Base-by-base conservation (phyloP, 2,888 invertebrate species). In the Furcula furcula region DNA sequence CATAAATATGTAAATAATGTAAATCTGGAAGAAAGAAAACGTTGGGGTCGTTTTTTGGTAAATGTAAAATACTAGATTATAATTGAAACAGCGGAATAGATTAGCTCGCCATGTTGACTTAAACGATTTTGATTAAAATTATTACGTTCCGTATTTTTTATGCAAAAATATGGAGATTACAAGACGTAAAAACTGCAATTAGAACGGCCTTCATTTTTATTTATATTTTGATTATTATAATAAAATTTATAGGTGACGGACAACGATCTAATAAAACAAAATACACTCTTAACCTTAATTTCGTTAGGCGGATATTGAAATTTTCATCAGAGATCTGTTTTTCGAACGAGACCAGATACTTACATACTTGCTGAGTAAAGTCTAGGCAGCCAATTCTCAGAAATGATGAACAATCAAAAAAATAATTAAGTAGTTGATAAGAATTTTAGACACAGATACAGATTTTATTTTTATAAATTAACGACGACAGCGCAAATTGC, bases 1-100 rank as follows among this genome's bases (percentile, higher is more conserved):
- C 54, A 71, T 72, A 62, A 76, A 77, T 77, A 76, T 77, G 63
- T 62, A 76, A 38, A 32, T 52, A 52, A 73, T 71, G 72, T 45
- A 68, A 74, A 75, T 72, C 45, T 37, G 30, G 29, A 37, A 47
- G 47, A 50, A 62, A 55, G 63, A 60, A 65, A 71, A 65, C 56
- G 57, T 63, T 56, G 56, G 58, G 55, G 56, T 36, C 34, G 44
- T 32, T 48, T 55, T n/a, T 53, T 46, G 55, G 65, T 47, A 55
- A 52, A 55, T 54, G 46, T 50, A 34, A 29, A 35, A 13, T 46
- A 31, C 42, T 37, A 44, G 47, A 48, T 50, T 52, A n/a, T n/a
- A 47, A 49, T 46, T 46, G 46, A 47, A 54, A 54, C 31, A 38
- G 46, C 39, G 40, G 36, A 48, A 50, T 29, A 45, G 46, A 54